Conservation (phyloP, 2,888 invertebrate genomes). For the Xanthia icteritia region DNA sequence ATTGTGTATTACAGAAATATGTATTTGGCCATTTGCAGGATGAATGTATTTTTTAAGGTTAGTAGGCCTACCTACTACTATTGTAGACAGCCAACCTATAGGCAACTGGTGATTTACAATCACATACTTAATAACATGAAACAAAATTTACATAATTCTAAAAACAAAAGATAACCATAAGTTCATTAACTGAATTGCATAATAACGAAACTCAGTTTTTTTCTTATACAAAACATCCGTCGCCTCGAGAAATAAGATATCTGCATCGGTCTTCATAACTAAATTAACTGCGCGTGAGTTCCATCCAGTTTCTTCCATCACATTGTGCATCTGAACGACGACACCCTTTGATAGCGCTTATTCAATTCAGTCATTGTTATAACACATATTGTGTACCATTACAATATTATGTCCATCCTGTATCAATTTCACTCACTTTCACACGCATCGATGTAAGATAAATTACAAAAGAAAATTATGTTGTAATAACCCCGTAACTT, state of each 20-base stretch:
- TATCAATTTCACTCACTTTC: slow-evolving; percentile 55
- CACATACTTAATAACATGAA: background rate
- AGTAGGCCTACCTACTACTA: no score
- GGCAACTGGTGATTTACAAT: background rate
- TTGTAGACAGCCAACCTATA: background rate
- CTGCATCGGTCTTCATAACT: slow-evolving; percentile 9
- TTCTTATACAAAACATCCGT: background rate
- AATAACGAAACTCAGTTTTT: background rate
- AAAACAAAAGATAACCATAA: background rate
- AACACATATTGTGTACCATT: slow-evolving; percentile 53
- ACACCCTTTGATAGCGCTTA: slow-evolving; percentile 49
- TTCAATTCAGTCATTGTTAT: slow-evolving; percentile 59
- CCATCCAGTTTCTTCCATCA: slow-evolving; percentile 36
- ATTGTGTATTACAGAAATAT: background rate
- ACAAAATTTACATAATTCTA: background rate
- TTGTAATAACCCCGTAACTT: slow-evolving; percentile 11
- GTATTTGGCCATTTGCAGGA: background rate
- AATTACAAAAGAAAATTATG: slow-evolving; percentile 23
- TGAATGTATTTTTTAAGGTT: background rate
- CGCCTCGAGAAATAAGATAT: background rate
- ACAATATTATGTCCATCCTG: slow-evolving; percentile 52
- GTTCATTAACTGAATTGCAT: background rate
- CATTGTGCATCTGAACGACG: slow-evolving; percentile 41
- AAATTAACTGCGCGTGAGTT: slow-evolving; percentile 29
- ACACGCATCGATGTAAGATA: slow-evolving; percentile 30